These are phyloP conservation scores for Congeria kusceri DNA, from an alignment of 2,888 invertebrate species.

Conservation along the genomic window DNA sequence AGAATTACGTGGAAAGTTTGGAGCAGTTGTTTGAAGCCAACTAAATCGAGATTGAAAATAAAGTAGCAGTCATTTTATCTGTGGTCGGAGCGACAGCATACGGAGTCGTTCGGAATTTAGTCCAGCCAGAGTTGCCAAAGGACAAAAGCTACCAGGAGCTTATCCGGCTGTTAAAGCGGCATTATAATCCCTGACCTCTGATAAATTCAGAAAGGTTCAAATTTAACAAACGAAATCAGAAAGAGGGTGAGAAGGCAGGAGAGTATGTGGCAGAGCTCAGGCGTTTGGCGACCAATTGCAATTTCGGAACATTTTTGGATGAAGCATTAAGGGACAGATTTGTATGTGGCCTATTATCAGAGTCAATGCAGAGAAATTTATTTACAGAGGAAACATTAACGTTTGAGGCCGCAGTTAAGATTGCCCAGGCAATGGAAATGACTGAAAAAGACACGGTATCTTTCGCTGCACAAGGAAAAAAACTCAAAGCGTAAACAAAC, in stretches of 20 bases:
- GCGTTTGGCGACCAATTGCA: no score
- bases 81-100: no score
- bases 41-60: constrained; percentile 11
- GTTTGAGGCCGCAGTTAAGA: no score
- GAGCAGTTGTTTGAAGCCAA: constrained; percentile 27
- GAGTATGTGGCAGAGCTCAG: no score
- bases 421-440: no score
- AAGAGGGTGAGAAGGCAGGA: constrained; percentile 30
- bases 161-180: constrained; percentile 13
- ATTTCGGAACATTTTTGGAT: no score
- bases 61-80: constrained; percentile 29
- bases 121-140: constrained; percentile 21
- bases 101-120: constrained; percentile 29
- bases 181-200: constrained; percentile 28
- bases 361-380: no score
- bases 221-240: constrained; percentile 42
- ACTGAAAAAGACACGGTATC: constrained; percentile 25
- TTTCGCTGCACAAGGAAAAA: not conserved
- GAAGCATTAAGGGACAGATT: no score
- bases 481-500: no score
- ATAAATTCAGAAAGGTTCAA: constrained; percentile 37
- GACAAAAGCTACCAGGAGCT: no score
- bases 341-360: no score
- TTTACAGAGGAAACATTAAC: no score
- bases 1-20: constrained; percentile 16